Base-by-base conservation (phyloP, 2,113 vertebrate species). In the Neolamprologus sp. region DNA sequence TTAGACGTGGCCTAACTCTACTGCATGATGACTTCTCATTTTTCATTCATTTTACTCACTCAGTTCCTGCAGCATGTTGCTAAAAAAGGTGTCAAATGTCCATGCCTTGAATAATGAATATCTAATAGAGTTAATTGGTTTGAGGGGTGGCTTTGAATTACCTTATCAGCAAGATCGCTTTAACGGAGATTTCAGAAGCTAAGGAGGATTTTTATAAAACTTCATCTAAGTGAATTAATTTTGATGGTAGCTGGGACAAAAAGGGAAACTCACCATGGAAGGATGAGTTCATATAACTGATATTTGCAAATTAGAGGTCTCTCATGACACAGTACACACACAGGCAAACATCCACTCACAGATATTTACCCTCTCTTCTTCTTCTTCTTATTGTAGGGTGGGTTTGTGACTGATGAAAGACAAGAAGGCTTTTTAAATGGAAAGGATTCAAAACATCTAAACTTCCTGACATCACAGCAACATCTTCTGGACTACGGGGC, bases 351-450 rank as follows among this genome's bases (percentile, higher is more conserved):
- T 10, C 28, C 7, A 81, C n/a, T 80, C 7, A 81, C 71, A 33
- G 6, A 51, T 35, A 28, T 9, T 79, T 84, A n/a, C 37, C 35
- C 13, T 81, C 21, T 90, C 7, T 78, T 63, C 80, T 73, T 85
- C 12, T 63, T 85, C 7, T 94, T 57, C 47, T 85, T 51, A 40
- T 80, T 82, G 81, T 19, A 94, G 92, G 88, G 16, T 47, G 23
- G 7, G 10, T 26, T 8, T 47, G 75, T 80, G 45, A 88, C 81
- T n/a, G 55, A 85, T 7, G 8, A 47, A 79, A 87, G 55, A 91
- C 33, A 81, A 85, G 87, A 88, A 51, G 81, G 53, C 54, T 82
- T 49, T 80, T 28, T 89, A 60, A 65, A 90, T 55, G 88, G 86
- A 82, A 65, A 81, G 33, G 42, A 80, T 81, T 86, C 47, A 47